These are phyloP conservation scores for Drosophila macrospina DNA, from an alignment of 2,888 invertebrate species.

Conservation along the genomic window DNA sequence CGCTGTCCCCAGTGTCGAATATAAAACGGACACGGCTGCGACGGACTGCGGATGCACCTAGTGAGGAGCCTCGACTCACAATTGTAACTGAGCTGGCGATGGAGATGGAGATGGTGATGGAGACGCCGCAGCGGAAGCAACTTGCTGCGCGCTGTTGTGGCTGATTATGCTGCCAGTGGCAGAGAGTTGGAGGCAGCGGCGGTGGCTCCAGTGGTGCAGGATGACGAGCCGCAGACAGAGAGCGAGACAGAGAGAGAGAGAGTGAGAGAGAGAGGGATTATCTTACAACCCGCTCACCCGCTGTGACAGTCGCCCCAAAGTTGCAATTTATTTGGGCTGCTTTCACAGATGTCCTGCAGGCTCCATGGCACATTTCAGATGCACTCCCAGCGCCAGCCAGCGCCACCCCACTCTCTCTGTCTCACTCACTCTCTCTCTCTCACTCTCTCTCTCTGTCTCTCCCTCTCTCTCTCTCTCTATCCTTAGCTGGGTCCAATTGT, in stretches of 20 bases:
- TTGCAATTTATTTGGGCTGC: slow-evolving; percentile 33
- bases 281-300: slow-evolving; percentile 13
- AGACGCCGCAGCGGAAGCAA: slow-evolving; percentile 83
- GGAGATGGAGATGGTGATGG: not conserved
- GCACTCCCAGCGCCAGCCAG: slow-evolving; percentile 3
- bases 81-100: slow-evolving; percentile 28
- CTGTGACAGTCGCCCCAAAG: slow-evolving; percentile 17
- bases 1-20: slow-evolving; percentile 55
- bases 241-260: not conserved
- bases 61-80: slow-evolving; percentile 39
- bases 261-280: not conserved
- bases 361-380: slow-evolving; percentile 42
- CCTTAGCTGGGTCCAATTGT: slow-evolving; percentile 13
- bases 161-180: slow-evolving; percentile 83
- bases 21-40: slow-evolving; percentile 66
- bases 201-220: slow-evolving; percentile 54
- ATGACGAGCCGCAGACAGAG: slow-evolving; percentile 40
- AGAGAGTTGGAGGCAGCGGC: slow-evolving; percentile 47
- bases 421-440: too few relatives aligned
- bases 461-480: not conserved
- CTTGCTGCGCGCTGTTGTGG: slow-evolving; percentile 82
- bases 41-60: slow-evolving; percentile 71
- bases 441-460: not conserved
- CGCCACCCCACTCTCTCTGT: too few relatives aligned
- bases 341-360: slow-evolving; percentile 52